Evolutionary conservation across 2,797 vertebrate genomes (phyloP).

Genomic region (Semaprochilodus insignis): DNA sequence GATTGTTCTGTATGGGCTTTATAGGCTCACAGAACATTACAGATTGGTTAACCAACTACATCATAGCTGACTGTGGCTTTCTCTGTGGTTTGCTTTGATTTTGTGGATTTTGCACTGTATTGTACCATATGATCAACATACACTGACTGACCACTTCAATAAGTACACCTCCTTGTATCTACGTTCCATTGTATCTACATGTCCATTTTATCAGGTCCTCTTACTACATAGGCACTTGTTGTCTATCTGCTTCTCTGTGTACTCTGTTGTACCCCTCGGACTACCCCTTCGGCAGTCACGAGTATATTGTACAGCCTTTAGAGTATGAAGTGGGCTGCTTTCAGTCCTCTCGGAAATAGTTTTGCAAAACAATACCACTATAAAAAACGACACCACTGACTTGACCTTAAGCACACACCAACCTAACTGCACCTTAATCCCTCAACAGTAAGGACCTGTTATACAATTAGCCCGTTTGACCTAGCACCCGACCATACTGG

Average conservation of each 20-base stretch:
- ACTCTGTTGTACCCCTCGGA: no score
- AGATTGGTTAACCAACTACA: neutral
- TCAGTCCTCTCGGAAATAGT: neutral
- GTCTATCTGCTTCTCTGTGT: no score
- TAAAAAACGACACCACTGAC: neutral
- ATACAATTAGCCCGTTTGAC: slow-evolving; percentile 8
- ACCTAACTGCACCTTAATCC: slow-evolving; percentile 5
- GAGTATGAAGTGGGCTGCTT: neutral
- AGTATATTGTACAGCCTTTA: neutral
- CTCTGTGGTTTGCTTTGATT: neutral
- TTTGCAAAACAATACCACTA: neutral
- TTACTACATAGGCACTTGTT: no score
- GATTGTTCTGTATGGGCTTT: neutral
- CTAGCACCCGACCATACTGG: neutral
- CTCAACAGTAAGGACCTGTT: slow-evolving; percentile 16
- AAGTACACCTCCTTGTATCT: neutral
- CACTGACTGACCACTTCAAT: no score
- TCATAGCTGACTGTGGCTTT: neutral
- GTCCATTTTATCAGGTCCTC: no score
- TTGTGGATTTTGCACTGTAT: neutral
- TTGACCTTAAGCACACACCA: neutral
- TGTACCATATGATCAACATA: no score
- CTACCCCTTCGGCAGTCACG: no score
- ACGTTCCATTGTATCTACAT: no score
- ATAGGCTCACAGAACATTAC: neutral